These are phyloP conservation scores for Lepidurus apus DNA, from an alignment of 1,140 invertebrate genomes.

Conservation along the genomic window DNA sequence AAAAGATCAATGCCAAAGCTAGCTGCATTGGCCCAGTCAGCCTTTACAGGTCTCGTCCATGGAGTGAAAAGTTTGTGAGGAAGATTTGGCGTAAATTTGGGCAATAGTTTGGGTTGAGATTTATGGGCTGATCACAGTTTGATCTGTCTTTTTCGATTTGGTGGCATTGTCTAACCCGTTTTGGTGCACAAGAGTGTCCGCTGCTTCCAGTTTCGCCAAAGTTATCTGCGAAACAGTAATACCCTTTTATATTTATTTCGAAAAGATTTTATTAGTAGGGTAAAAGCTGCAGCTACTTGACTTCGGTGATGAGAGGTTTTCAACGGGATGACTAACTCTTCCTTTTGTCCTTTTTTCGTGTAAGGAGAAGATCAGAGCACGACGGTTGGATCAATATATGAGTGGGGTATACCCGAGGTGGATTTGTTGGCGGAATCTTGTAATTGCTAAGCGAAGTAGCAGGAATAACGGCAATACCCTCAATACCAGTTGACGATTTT, in stretches of 20 bases:
- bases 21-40: constrained; percentile 6
- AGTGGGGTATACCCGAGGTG: background rate
- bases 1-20: background rate
- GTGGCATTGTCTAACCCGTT: background rate
- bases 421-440: constrained; percentile 9
- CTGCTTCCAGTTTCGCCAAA: no score
- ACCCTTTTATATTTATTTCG: no score
- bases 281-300: no score
- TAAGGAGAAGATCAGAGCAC: background rate
- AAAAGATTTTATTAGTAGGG: no score
- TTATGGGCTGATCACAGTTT: background rate
- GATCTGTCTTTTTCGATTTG: background rate
- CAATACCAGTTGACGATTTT: background rate
- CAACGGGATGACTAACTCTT: background rate
- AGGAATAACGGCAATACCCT: background rate
- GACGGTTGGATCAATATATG: background rate
- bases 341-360: background rate
- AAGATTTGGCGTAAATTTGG: background rate
- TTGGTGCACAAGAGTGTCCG: background rate
- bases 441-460: background rate
- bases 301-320: no score
- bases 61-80: background rate
- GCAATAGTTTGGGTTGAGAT: constrained; percentile 6
- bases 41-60: background rate
- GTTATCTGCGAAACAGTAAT: no score